phyloP scores from a whole-genome alignment of 1,140 invertebrate species.

The Aricia agestis region DNA sequence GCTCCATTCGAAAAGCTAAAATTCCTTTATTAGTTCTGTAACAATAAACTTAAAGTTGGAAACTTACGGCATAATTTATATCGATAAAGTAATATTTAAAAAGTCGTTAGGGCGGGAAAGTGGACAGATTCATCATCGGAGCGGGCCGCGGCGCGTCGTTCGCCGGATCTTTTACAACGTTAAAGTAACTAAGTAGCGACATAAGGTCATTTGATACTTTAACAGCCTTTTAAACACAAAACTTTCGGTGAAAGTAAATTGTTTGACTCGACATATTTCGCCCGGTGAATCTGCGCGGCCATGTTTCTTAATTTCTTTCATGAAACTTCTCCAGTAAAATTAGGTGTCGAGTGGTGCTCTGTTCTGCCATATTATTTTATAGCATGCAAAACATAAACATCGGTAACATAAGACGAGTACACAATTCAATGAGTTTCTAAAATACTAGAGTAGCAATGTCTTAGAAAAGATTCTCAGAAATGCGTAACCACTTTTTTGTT shows the following conservation, averaged over 20 bases:
- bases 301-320: background rate
- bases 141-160: background rate
- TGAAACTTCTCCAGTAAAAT: background rate
- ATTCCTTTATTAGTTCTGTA: background rate
- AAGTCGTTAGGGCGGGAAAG: slow-evolving; percentile 7
- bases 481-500: too few species aligned
- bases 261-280: background rate
- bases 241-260: slow-evolving; percentile 7
- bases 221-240: slow-evolving; percentile 7
- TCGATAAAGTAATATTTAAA: slow-evolving; percentile 11
- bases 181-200: slow-evolving; percentile 9
- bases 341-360: background rate
- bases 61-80: slow-evolving; percentile 13
- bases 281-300: background rate
- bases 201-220: slow-evolving; percentile 13
- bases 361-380: background rate
- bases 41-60: background rate
- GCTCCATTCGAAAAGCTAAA: background rate
- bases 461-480: too few species aligned
- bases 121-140: background rate
- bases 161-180: slow-evolving; percentile 3
- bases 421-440: too few species aligned
- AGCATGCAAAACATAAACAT: too few species aligned
- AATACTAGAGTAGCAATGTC: too few species aligned
- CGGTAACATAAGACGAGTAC: too few species aligned